Base-by-base conservation (phyloP, 2,888 invertebrate genomes). In the Scelioninae gen. 1 region DNA sequence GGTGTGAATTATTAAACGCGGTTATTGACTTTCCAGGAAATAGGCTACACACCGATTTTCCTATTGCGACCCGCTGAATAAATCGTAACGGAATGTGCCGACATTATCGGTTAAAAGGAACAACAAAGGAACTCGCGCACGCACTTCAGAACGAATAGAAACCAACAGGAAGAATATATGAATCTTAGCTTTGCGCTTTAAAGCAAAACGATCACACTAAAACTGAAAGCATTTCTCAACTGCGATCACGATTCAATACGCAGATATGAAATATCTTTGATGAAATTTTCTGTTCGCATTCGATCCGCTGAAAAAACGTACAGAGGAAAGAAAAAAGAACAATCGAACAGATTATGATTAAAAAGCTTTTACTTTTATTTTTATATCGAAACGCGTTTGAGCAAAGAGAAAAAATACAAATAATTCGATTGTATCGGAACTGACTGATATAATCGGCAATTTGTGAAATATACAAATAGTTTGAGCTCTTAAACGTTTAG, bases 1-100 rank as follows among this genome's bases (percentile, higher is more conserved):
- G 82, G 82, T 82, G 82, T 76, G 71, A 82, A 82, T 76, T 76
- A 76, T 82, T 82, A 66, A 82, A 82, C 11, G 76, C 43, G 76
- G 82, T 76, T 82, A 77, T 82, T 76, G 77, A 77, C 82, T 77
- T 77, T 76, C 62, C 51, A 72, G 80, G 75, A 77, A 82, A 82
- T 72, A 58, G 76, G 72, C 77, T 82, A 60, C 77, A 72, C 47
- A 75, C 77, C 63, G 82, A 77, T 82, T 82, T 82, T 68, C 72
- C 68, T 29, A 72, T 68, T 56, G 66, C 58, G 60, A 68, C 47
- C 58, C 23, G 10, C 55, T 55, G 62, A 74, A 80, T 81, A 75
- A 81, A 81, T 81, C 80, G 63, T 58, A 58, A 49, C 45, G 51
- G 65, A 63, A 71, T 32, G 51, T 49, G 47, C 77, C 31, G 13